These are phyloP conservation scores for Aricia artaxerxes DNA, from an alignment of 2,888 invertebrate genomes.

Conservation along the genomic window DNA sequence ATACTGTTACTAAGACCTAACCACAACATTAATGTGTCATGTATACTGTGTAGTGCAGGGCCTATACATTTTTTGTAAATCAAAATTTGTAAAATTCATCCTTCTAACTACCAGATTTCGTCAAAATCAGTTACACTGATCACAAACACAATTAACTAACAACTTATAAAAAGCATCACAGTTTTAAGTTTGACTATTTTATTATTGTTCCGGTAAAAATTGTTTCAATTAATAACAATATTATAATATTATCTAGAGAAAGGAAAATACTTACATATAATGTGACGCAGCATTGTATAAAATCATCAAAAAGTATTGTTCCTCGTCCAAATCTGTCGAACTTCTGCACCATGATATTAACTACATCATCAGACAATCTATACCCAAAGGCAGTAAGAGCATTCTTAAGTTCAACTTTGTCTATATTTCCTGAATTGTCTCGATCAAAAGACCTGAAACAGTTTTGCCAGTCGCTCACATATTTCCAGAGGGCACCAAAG, in stretches of 20 bases:
- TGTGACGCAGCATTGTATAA: conserved; percentile 97
- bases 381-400: conserved; percentile 96
- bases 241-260: not conserved
- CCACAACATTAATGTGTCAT: no score
- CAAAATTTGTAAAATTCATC: no score
- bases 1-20: no score
- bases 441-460: conserved; percentile 97
- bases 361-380: conserved; percentile 89
- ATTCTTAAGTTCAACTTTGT: conserved; percentile 92
- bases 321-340: conserved; percentile 96
- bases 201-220: no score
- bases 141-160: no score
- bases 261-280: conserved; percentile 87
- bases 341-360: conserved; percentile 91
- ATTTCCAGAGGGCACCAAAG: conserved; percentile 98
- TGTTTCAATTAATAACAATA: not conserved
- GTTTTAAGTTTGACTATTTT: no score
- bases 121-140: no score
- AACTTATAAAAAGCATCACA: no score
- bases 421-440: conserved; percentile 96
- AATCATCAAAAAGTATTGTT: conserved; percentile 97
- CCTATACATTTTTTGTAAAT: no score
- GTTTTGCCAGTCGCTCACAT: conserved; percentile 98
- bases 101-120: no score
- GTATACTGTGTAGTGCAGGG: no score